Base-by-base conservation (phyloP, 23 tunicate genomes). In the Trididemnum miniatum region DNA sequence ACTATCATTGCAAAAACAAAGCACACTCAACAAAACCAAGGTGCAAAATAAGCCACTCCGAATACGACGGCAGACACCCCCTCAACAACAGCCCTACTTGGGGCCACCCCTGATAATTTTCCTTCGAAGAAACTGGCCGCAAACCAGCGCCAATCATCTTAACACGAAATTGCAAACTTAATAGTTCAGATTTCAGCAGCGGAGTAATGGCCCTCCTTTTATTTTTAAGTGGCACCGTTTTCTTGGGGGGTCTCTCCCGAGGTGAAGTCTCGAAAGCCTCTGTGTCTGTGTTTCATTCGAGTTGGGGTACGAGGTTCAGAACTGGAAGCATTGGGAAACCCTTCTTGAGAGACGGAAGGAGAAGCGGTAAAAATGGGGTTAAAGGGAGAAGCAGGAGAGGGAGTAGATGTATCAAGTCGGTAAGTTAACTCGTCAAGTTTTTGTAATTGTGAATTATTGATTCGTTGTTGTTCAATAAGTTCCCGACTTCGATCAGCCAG, bases 301-400 rank as follows among this genome's bases (percentile, higher is more conserved):
- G 67, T 12, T 32, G 75, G 75, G 37, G 75, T 67, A 15, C 54
- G 54, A 15, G 54, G 15, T 15, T 7, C 54, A 44, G 54, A 44
- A 44, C 54, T 44, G 9, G 9, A 15, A 15, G 9, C 54, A 7
- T 9, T 44, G 12, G 54, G 15, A 7, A 15, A 44, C 9, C 54
- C 54, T 9, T 7, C 9, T 15, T 7, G 12, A 9, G 67, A 62
- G 4, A 23, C 59, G 31, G 95, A 59, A 9, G 97, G 97, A 7
- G 97, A 85, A 0, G 71, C 76, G 35, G 97, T 91, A 80, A 85
- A 91, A 0, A 91, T 86, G 31, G 97, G 97, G 84, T 91, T 91
- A 57, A 91, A 91, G 1, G 89, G 84, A n/a, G 97, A 84, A 1
- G 90, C 81, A 0, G 97, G 87, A 30, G 90, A 67, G 4, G 97